Conservation (phyloP, 2,797 vertebrate species). For the Sebastiscus albofasciatus region DNA sequence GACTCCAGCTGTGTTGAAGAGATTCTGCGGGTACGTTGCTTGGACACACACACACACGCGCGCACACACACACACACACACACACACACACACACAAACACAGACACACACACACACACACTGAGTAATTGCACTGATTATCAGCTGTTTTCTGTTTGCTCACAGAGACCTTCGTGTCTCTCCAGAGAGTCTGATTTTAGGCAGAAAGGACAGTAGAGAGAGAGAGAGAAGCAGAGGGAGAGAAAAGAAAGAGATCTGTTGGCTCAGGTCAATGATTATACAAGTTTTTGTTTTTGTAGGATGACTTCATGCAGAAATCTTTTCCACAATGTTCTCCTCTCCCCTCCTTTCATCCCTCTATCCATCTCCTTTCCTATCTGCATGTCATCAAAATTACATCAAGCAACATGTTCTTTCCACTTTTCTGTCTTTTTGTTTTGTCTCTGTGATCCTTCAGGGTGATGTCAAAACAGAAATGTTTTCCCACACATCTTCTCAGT, state of each 20-base stretch:
- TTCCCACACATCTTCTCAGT: slow-evolving; percentile 22
- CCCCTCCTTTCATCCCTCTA: slow-evolving; percentile 2
- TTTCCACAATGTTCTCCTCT: slow-evolving; percentile 37
- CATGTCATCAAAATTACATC: slow-evolving; percentile 40
- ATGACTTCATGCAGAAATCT: slow-evolving; percentile 61
- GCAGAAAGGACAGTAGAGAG: slow-evolving; percentile 19
- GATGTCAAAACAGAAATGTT: slow-evolving; percentile 46
- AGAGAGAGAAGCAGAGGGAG: slow-evolving; percentile 6
- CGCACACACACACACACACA: slow-evolving; percentile 33
- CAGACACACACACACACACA: neutral
- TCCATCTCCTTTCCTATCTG: slow-evolving; percentile 23
- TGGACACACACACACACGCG: slow-evolving; percentile 50
- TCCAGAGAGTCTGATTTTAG: slow-evolving; percentile 46
- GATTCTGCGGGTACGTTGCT: slow-evolving; percentile 93
- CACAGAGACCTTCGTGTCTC: slow-evolving; percentile 51
- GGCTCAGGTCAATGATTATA: slow-evolving; percentile 59
- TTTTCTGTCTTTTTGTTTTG: neutral
- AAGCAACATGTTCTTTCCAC: slow-evolving; percentile 20
- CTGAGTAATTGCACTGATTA: slow-evolving; percentile 68
- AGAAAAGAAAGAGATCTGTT: slow-evolving; percentile 41
- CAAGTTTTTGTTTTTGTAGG: slow-evolving; percentile 42
- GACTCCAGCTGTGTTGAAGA: slow-evolving; percentile 98
- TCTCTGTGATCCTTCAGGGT: slow-evolving; percentile 8
- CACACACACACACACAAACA: slow-evolving; percentile 6
- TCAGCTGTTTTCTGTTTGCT: slow-evolving; percentile 74